A percentile compares a stretch with the other conserved stretches of the same genome.
These are phyloP conservation scores for Chalcosyrphus nemorum DNA, from an alignment of 2,888 invertebrate genomes.

Conservation along the genomic window DNA sequence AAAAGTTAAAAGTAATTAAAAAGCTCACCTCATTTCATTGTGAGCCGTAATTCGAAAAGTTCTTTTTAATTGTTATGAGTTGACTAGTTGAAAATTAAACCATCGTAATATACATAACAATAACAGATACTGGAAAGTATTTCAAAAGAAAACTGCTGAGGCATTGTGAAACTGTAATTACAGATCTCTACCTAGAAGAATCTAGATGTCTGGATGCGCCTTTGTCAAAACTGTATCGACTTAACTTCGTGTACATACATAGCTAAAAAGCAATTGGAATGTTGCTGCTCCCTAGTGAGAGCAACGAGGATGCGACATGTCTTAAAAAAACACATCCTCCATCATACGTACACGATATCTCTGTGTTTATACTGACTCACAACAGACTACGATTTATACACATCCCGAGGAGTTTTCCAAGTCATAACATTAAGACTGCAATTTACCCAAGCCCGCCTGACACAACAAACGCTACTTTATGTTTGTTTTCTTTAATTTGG, in stretches of 20 bases:
- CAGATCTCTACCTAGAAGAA: neutral
- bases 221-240: conserved; percentile 14
- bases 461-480: neutral
- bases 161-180: neutral
- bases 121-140: neutral
- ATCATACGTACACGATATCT: neutral
- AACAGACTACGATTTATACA: conserved; percentile 16
- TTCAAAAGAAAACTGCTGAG: neutral
- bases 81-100: neutral
- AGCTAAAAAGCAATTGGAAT: neutral
- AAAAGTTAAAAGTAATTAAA: neutral
- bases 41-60: neutral
- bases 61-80: neutral
- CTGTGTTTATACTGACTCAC: neutral
- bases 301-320: neutral
- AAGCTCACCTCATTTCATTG: neutral
- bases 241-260: neutral
- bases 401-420: conserved; percentile 13
- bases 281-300: neutral
- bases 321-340: conserved; percentile 2
- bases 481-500: conserved; percentile 23
- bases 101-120: neutral
- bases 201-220: neutral
- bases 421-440: conserved; percentile 9
- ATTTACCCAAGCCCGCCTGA: conserved; percentile 7